These are phyloP conservation scores for Lasioglossum marginatum DNA, from an alignment of 2,888 invertebrate species.

Conservation along the genomic window DNA sequence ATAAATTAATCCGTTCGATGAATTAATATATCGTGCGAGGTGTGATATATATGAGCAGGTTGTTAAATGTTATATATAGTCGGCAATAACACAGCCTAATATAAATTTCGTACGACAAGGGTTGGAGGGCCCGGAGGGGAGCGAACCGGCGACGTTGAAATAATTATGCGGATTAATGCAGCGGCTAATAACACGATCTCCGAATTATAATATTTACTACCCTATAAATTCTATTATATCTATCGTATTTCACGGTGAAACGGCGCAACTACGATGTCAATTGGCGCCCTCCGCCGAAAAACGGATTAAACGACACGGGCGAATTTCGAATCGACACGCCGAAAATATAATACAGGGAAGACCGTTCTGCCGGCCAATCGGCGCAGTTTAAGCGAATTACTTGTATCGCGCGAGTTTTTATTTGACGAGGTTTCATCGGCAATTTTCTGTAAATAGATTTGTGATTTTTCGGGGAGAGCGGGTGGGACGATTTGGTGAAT, in stretches of 20 bases:
- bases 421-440: not conserved
- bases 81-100: not conserved
- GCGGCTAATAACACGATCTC: conserved; percentile 45
- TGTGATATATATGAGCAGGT: not conserved
- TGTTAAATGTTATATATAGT: not conserved
- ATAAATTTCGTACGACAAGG: conserved; percentile 10
- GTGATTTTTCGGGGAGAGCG: conserved; percentile 12
- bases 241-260: conserved; percentile 9
- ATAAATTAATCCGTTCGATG: not conserved
- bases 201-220: conserved; percentile 52
- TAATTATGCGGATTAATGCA: conserved; percentile 54
- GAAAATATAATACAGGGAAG: conserved; percentile 1
- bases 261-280: conserved; percentile 14
- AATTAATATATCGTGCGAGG: not conserved
- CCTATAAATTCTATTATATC: conserved; percentile 25
- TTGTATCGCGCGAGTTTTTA: not conserved
- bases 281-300: not conserved
- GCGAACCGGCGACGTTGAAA: conserved; percentile 24
- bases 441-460: conserved; percentile 16
- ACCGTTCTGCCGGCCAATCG: not conserved
- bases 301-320: conserved; percentile 20
- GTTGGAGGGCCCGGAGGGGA: not conserved
- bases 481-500: not conserved
- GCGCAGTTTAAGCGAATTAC: conserved; percentile 3
- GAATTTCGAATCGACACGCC: conserved; percentile 5